Base-by-base conservation (phyloP, 2,797 vertebrate species). In the Peromyscus eremicus region DNA sequence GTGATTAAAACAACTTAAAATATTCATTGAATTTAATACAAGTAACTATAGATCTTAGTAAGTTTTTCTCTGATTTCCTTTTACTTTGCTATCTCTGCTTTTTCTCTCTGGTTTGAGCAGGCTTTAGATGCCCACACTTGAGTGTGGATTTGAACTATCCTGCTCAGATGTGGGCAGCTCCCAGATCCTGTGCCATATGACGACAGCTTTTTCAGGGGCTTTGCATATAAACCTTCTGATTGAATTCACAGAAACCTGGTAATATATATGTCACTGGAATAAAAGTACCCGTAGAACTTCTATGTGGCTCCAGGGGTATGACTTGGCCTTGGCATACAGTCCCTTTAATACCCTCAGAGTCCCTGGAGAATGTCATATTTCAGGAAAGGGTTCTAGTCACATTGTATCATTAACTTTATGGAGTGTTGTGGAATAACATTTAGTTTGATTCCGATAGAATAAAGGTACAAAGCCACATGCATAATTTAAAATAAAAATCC, bases 371-470 rank as follows among this genome's bases (percentile, higher is more conserved):
- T 96, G 96, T 97, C 95, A 57, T 96, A 79, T 97, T 97, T 97
- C 97, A 97, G 97, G 95, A 97, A 97, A 96, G 93, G 86, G 80
- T 60, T 70, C 95, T 94, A 97, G 93, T 96, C 97, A 97, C 57
- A 16, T 89, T 94, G 94, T 97, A 91, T 97, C 97, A 96, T 97
- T 97, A 98, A 97, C 83, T 98, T 98, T 97, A 97, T 92, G 80
- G 93, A 96, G 97, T 97, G 97, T 95, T 96, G 97, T 97, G 97
- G 96, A 97, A 97, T 97, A 96, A 96, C 97, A 97, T 97, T 98
- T 97, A 98, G 97, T 90, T 97, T 97, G 96, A 97, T 97, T 97
- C 92, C 97, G 96, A 97, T 95, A 95, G 97, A 96, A 96, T 94
- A 96, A 98, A 97, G 96, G 97, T 97, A 94, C 62, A 96, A 98